Evolutionary conservation across 35 echinoderm and acorn worm species (phyloP).

Genomic region (Ptychodera flava): DNA sequence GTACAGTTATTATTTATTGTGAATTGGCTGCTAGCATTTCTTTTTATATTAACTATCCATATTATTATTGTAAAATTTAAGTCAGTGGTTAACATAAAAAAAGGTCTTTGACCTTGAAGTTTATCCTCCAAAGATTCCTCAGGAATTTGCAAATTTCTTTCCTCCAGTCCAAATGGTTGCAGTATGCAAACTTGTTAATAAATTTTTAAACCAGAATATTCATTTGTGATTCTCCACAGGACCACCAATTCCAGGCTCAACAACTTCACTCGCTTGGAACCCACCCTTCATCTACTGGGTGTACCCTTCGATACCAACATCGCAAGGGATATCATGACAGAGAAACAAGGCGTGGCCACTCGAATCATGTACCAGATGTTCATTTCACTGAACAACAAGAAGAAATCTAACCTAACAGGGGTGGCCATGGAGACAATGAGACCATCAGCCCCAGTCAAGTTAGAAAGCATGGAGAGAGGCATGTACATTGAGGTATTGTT

Average conservation of each 20-base stretch:
- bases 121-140: too few species aligned
- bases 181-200: too few species aligned
- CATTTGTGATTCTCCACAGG: too few species aligned
- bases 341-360: constrained; percentile 75
- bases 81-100: background rate
- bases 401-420: constrained; percentile 75
- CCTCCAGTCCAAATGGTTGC: too few species aligned
- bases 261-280: constrained; percentile 95
- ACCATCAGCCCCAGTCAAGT: constrained; percentile 78
- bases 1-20: background rate
- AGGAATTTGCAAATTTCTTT: too few species aligned
- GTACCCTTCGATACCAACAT: constrained; percentile 85
- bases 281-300: constrained; percentile 79
- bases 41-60: too few species aligned
- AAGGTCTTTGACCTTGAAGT: too few species aligned
- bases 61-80: background rate
- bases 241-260: constrained; percentile 97
- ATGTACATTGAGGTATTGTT: constrained; percentile 75
- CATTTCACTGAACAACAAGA: constrained; percentile 91
- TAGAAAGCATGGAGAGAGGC: constrained; percentile 85
- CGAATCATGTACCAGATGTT: constrained; percentile 87
- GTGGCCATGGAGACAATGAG: constrained; percentile 96
- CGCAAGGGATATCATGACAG: constrained; percentile 79
- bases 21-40: background rate
- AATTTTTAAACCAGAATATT: too few species aligned